Evolutionary conservation across 2,888 invertebrate species (phyloP), one percentile per base, ranked within the genome.

Genomic region (Alloscopus bannaensis): DNA sequence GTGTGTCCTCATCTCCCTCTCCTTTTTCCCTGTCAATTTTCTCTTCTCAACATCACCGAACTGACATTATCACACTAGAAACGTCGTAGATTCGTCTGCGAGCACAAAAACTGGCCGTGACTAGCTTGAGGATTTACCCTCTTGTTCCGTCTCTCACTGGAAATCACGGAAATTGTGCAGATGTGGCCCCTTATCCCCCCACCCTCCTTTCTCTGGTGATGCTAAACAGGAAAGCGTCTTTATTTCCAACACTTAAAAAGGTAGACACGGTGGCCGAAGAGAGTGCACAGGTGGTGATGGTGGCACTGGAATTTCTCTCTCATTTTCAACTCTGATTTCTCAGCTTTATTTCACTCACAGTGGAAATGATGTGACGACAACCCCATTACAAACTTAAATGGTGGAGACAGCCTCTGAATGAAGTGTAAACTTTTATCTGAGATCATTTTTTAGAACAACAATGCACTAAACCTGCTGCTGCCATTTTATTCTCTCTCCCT

Each of bases 151-250:
- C 26, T 42, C 57, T 45, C 13, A n/a, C 45, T 11, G 8, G 45
- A 45, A 69, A 69, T 69, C 69, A 69, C 69, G 57, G 69, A 71
- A 60, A 60, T 60, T 60, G 70, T 71, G 47, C 70, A 60, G 70
- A 59, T 59, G 70, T 57, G 60, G 60, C 70, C 29, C 11, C 11
- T 20, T 18, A 22, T 52, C 20, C 16, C 36, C 13, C 36, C 18
- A 42, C n/a, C 13, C 13, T 42, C 42, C 3, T 42, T 42, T 42
- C n/a, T n/a, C n/a, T n/a, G n/a, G n/a, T n/a, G n/a, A n/a, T 42
- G 42, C 42, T 42, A 42, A 42, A 42, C 42, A 42, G 55, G 13
- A 45, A 45, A 45, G 36, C 20, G 16, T 18, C 18, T 50, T 52
- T n/a, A n/a, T n/a, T n/a, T n/a, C n/a, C n/a, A n/a, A n/a, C n/a